Evolutionary conservation across 2,888 invertebrate species (phyloP).

Genomic region (Trissonchulus latispiculum): DNA sequence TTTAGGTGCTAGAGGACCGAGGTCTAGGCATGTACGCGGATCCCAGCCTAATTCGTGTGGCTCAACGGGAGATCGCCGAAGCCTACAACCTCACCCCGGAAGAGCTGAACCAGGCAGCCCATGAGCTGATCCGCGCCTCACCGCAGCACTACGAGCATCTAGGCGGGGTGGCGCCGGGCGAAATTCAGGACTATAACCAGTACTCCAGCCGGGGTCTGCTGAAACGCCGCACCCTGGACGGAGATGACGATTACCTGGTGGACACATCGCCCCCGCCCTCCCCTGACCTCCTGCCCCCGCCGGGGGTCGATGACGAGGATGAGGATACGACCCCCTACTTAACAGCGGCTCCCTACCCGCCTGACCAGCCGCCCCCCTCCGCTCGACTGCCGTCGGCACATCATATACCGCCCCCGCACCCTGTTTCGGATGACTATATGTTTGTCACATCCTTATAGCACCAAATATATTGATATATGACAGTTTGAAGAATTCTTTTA

Average conservation of each 20-base stretch:
- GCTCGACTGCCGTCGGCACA: background rate
- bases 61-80: conserved; percentile 89
- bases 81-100: conserved; percentile 91
- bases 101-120: conserved; percentile 87
- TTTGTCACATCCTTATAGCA: background rate
- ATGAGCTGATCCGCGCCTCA: background rate
- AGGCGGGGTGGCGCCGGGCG: conserved; percentile 30
- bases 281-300: background rate
- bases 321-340: too few species aligned
- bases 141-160: conserved; percentile 7
- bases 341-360: too few species aligned
- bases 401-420: background rate
- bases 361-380: background rate
- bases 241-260: too few species aligned
- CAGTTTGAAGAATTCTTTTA: too few species aligned
- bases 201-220: conserved; percentile 27
- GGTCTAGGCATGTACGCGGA: conserved; percentile 88
- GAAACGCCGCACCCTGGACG: conserved; percentile 6
- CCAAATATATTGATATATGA: too few species aligned
- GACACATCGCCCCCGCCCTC: background rate
- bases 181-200: conserved; percentile 40
- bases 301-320: too few species aligned
- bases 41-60: conserved; percentile 77
- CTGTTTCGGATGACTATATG: background rate
- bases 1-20: conserved; percentile 77